These are phyloP conservation scores for Pseudococcus jackbeardsleyi DNA, from an alignment of 2,888 invertebrate genomes.

Conservation along the genomic window DNA sequence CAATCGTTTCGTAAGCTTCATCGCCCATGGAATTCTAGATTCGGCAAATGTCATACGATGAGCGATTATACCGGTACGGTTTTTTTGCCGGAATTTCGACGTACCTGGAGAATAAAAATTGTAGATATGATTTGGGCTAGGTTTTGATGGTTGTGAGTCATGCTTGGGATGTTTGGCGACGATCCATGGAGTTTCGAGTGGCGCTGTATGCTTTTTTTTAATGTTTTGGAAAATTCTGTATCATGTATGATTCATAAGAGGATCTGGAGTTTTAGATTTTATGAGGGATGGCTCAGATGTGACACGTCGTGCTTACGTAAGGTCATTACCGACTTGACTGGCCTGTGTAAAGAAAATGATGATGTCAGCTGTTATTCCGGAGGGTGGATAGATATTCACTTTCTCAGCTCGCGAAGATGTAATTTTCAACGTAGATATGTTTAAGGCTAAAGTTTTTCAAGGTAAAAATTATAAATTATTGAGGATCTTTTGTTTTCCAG, in stretches of 20 bases:
- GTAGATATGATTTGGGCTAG: background rate
- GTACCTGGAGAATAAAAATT: background rate
- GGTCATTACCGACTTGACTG: no score
- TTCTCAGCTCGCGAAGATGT: no score
- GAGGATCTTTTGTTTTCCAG: no score
- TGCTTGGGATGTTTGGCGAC: background rate
- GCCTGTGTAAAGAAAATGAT: no score
- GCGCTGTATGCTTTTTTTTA: background rate
- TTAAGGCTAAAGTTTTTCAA: no score
- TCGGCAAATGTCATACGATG: background rate
- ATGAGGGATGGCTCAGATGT: no score
- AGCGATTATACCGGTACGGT: background rate
- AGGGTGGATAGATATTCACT: no score
- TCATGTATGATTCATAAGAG: background rate
- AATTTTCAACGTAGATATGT: no score
- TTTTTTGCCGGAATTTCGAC: background rate
- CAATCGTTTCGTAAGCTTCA: background rate
- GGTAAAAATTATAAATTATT: no score
- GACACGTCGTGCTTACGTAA: no score
- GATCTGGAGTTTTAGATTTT: background rate
- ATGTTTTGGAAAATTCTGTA: background rate
- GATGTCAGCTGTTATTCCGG: no score
- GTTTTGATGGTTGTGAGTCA: background rate
- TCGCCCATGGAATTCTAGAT: background rate
- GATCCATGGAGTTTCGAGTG: background rate